Evolutionary conservation across 2,888 invertebrate species (phyloP).

Genomic region (Embidobia sp.): DNA sequence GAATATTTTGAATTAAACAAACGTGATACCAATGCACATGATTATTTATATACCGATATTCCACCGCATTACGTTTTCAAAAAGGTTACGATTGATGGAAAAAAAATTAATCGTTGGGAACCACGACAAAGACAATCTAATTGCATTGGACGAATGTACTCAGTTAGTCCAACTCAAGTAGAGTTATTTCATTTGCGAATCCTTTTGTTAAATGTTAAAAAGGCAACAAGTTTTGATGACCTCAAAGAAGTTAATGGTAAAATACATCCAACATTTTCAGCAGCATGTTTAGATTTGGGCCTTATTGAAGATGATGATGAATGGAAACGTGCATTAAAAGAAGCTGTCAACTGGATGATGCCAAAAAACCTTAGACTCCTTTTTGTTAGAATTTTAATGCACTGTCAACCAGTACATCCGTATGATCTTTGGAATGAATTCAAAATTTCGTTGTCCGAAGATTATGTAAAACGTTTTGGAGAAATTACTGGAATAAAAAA

Average conservation of each 20-base stretch:
- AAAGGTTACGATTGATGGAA: not conserved
- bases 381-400: no score
- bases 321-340: not conserved
- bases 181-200: not conserved
- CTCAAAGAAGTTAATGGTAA: constrained; percentile 1
- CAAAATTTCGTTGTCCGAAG: constrained; percentile 6
- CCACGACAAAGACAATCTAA: not conserved
- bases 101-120: not conserved
- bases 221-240: no score
- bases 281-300: no score
- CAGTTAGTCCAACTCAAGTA: not conserved
- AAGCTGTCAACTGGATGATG: constrained; percentile 4
- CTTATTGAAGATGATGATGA: constrained; percentile 1
- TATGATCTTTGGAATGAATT: constrained; percentile 1
- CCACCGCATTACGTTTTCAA: not conserved
- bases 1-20: not conserved
- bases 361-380: no score
- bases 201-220: no score
- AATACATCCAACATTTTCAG: not conserved
- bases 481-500: not conserved
- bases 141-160: no score
- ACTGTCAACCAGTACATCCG: constrained; percentile 1
- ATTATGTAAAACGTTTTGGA: constrained; percentile 2
- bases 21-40: not conserved
- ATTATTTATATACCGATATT: not conserved